These are phyloP conservation scores for Stegodyphus dumicola DNA, from an alignment of 1,140 invertebrate genomes.

Conservation along the genomic window DNA sequence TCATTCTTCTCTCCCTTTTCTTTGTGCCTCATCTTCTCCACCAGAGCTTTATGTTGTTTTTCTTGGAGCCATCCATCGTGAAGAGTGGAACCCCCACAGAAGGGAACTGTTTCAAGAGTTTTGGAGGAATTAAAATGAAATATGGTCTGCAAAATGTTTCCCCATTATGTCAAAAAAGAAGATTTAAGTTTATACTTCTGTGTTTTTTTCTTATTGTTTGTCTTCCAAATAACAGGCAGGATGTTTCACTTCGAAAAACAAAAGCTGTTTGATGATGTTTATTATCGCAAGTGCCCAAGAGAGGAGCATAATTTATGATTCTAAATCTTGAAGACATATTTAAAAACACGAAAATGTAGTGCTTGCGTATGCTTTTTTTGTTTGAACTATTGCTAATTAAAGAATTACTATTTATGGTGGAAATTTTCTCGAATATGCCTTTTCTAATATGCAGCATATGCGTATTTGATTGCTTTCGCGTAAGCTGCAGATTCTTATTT, in stretches of 20 bases:
- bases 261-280: neutral
- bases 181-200: neutral
- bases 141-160: neutral
- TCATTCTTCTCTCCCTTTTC: conserved; percentile 6
- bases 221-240: neutral
- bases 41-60: neutral
- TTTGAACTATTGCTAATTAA: too few relatives aligned
- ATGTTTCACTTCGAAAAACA: neutral
- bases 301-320: neutral
- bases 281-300: neutral
- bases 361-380: too few relatives aligned
- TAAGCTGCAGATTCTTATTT: too few relatives aligned
- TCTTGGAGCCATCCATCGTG: neutral
- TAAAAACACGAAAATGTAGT: too few relatives aligned
- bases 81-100: neutral
- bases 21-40: neutral
- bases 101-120: neutral
- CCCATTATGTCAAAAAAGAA: too few relatives aligned
- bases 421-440: too few relatives aligned
- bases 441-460: too few relatives aligned
- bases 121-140: neutral
- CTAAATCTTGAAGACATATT: too few relatives aligned
- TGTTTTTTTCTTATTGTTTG: neutral
- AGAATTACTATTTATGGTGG: too few relatives aligned
- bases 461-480: too few relatives aligned